A percentile compares a stretch with the other conserved stretches of the same genome.
phyloP scores from a whole-genome alignment of 2,797 vertebrate species.

The Spinus pinus region DNA sequence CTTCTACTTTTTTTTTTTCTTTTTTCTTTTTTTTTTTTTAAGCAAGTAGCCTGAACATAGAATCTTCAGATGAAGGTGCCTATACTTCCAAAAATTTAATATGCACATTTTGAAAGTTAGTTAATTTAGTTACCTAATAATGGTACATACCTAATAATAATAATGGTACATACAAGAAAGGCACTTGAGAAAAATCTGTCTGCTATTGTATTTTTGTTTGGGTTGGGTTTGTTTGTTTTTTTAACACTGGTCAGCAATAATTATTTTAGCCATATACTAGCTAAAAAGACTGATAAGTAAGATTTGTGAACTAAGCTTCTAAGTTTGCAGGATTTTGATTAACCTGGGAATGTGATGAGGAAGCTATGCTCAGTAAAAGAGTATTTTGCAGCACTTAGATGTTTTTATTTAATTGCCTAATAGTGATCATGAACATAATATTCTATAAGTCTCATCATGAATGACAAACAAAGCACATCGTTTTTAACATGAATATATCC shows the following conservation, averaged over 20 bases:
- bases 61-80: slow-evolving; percentile 23
- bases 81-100: slow-evolving; percentile 27
- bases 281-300: background rate
- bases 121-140: background rate
- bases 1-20: background rate
- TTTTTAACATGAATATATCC: slow-evolving; percentile 36
- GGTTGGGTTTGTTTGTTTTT: background rate
- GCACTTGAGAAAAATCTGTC: slow-evolving; percentile 5
- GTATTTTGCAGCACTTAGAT: slow-evolving; percentile 47
- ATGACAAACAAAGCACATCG: background rate
- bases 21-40: fast-evolving
- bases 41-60: background rate
- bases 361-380: background rate
- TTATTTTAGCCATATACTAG: slow-evolving; percentile 69
- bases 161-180: background rate
- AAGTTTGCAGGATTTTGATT: background rate
- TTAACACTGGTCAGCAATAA: slow-evolving; percentile 66
- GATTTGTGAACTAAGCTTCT: slow-evolving; percentile 29
- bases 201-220: background rate
- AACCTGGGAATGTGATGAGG: background rate
- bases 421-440: slow-evolving; percentile 2
- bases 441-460: slow-evolving; percentile 20
- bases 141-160: background rate
- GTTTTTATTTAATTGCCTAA: slow-evolving; percentile 47
- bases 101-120: slow-evolving; percentile 9